Conservation (phyloP, 1,140 invertebrate genomes). For the Radopholus similis region DNA sequence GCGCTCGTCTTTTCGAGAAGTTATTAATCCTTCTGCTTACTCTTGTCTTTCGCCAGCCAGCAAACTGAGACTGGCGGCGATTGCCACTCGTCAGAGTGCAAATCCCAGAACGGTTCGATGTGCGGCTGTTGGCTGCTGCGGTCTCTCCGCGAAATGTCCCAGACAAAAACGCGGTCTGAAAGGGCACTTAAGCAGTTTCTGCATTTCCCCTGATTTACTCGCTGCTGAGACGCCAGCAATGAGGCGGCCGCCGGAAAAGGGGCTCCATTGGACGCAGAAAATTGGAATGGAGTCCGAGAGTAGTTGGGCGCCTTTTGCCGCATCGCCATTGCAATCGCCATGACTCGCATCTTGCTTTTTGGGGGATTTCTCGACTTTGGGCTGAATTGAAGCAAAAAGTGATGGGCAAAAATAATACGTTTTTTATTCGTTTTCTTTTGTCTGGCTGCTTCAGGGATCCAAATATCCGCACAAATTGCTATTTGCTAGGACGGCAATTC, state of each 20-base stretch:
- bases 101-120: not conserved
- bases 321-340: too few relatives aligned
- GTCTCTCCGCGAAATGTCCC: constrained; percentile 5
- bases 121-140: too few relatives aligned
- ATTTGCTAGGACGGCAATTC: constrained; percentile 7
- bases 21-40: not conserved
- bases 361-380: not conserved
- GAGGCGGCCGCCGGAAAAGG: constrained; percentile 5
- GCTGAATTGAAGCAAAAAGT: not conserved
- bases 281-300: not conserved
- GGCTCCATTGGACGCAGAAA: not conserved
- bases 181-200: not conserved
- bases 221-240: constrained; percentile 6
- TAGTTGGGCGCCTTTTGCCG: too few relatives aligned
- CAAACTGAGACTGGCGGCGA: constrained; percentile 9
- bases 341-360: not conserved
- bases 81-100: constrained; percentile 1
- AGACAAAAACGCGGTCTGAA: constrained; percentile 7
- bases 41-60: constrained; percentile 11
- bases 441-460: not conserved
- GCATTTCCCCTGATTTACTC: not conserved
- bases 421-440: not conserved
- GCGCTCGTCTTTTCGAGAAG: not conserved
- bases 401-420: not conserved
- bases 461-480: not conserved